A percentile compares a stretch with the other conserved stretches of the same genome.
phyloP scores from a whole-genome alignment of 2,797 vertebrate species.

The Passerculus sandwichensis region DNA sequence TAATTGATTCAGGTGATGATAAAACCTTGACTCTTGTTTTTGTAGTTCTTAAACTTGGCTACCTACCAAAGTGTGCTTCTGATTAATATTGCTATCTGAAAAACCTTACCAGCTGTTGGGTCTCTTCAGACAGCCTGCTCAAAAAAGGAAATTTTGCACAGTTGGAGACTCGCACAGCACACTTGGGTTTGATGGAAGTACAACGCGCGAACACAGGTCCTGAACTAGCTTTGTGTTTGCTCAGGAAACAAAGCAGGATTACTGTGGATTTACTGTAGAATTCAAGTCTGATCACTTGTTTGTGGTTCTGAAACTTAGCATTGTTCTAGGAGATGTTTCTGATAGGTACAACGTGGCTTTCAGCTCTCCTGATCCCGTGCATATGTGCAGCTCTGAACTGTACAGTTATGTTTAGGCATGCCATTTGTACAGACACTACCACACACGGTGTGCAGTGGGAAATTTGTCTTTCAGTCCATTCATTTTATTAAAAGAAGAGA shows the following conservation, averaged over 20 bases:
- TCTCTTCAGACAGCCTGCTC: not conserved
- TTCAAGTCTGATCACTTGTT: not conserved
- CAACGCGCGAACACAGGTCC: not conserved
- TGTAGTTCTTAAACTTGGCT: not conserved
- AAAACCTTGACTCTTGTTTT: not conserved
- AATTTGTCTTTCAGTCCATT: not conserved
- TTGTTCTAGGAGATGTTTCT: not conserved
- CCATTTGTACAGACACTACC: accelerated
- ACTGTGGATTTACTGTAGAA: not conserved
- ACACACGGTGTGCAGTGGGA: not conserved
- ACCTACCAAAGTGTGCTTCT: not conserved
- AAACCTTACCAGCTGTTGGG: not conserved
- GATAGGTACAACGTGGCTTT: accelerated
- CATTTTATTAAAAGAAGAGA: not conserved
- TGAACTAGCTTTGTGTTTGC: not conserved
- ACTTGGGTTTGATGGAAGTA: not conserved
- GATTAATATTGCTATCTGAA: not conserved
- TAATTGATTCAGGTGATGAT: not conserved
- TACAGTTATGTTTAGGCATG: not conserved
- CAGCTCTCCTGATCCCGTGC: accelerated
- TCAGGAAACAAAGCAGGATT: not conserved
- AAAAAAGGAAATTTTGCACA: not conserved
- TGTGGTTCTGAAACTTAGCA: not conserved
- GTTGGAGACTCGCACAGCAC: not conserved
- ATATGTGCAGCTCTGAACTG: not conserved